phyloP scores from a whole-genome alignment of 2,113 vertebrate genomes.

The Formicarius rufipectus region DNA sequence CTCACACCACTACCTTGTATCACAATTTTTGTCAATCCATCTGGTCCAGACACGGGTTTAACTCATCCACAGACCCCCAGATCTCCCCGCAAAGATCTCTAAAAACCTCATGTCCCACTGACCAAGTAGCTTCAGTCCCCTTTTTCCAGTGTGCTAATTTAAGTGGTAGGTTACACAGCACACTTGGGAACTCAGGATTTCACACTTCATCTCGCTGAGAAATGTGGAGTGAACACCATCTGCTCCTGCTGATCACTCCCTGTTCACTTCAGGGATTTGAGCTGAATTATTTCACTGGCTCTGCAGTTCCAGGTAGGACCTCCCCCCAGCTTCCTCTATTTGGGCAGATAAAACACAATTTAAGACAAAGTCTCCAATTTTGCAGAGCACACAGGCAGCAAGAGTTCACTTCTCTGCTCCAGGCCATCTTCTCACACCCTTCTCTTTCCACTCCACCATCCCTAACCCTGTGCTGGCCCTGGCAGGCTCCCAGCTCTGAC shows the following conservation, averaged over 20 bases:
- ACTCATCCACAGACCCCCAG: not conserved
- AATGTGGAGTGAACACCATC: conserved; percentile 43
- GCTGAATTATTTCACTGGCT: not conserved
- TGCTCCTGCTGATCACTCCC: not conserved
- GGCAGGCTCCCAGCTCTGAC: not conserved
- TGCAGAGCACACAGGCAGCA: not conserved
- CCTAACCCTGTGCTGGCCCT: not conserved
- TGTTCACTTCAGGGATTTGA: conserved; percentile 33
- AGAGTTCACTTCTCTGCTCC: not conserved
- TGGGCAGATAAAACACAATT: not conserved
- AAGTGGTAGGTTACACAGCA: conserved; percentile 56
- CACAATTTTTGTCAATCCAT: not conserved
- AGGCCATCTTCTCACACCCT: not conserved
- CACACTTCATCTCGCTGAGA: conserved; percentile 36
- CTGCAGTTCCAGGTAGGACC: not conserved
- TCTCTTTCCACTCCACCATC: not conserved
- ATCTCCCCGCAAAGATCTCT: not conserved
- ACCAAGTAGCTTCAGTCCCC: not conserved
- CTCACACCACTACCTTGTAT: not conserved
- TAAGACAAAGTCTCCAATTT: not conserved
- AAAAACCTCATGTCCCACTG: not conserved
- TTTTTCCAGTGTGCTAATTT: not conserved
- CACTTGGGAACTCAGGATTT: conserved; percentile 14
- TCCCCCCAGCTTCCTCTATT: not conserved
- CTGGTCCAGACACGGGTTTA: not conserved